Evolutionary conservation across 2,113 vertebrate genomes (phyloP).

Genomic region (Carassius gibelio): DNA sequence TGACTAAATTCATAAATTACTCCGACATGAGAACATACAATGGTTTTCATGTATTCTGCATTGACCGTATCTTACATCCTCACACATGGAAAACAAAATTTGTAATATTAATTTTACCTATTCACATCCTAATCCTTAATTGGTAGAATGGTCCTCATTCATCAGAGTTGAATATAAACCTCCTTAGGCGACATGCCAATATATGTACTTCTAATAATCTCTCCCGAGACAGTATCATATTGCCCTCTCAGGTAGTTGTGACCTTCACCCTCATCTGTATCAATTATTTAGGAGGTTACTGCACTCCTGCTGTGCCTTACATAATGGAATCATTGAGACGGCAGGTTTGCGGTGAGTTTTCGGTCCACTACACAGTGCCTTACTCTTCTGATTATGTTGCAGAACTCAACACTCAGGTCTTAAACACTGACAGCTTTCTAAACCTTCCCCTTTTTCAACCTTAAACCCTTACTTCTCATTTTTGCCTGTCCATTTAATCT

Average conservation of each 20-base stretch:
- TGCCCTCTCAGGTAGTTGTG: conserved; percentile 62
- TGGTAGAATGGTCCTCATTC: conserved; percentile 18
- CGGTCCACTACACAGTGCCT: conserved; percentile 71
- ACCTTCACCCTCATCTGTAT: conserved; percentile 81
- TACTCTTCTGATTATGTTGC: conserved; percentile 68
- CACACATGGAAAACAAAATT: not conserved
- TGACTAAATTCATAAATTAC: not conserved
- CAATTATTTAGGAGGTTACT: conserved; percentile 83
- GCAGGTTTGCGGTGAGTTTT: conserved; percentile 84
- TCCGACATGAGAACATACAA: not conserved
- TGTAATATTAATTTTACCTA: not conserved
- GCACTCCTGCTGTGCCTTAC: conserved; percentile 82
- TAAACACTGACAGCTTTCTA: conserved; percentile 77
- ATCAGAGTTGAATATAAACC: conserved; percentile 6
- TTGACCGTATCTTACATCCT: not conserved
- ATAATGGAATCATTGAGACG: conserved; percentile 82
- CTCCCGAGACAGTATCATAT: conserved; percentile 24
- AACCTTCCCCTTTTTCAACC: conserved; percentile 68
- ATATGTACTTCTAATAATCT: conserved; percentile 34
- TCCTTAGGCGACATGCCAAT: conserved; percentile 3
- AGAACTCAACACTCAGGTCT: conserved; percentile 70
- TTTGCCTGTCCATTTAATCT: conserved; percentile 73
- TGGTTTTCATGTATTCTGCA: not conserved
- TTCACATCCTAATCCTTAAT: conserved; percentile 28
- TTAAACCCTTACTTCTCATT: conserved; percentile 57